Conservation (phyloP, 1,140 invertebrate genomes). For the Euglossa dilemma region DNA sequence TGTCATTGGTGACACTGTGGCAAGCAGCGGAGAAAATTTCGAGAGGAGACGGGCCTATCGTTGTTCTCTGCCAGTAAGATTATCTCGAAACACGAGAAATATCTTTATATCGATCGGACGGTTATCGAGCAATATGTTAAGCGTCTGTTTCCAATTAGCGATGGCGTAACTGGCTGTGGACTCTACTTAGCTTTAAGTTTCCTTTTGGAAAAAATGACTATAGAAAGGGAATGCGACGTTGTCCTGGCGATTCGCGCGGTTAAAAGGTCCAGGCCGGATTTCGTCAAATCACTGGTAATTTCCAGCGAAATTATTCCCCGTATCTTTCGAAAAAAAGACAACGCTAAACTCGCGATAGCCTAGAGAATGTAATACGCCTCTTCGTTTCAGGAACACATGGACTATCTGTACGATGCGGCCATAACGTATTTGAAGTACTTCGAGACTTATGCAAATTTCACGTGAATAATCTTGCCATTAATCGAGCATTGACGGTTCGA, state of each 20-base stretch:
- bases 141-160: constrained; percentile 41
- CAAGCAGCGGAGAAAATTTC: constrained; percentile 63
- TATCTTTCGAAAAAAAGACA: not conserved
- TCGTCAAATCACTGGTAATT: constrained; percentile 65
- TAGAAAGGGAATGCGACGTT: constrained; percentile 70
- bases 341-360: not conserved
- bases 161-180: constrained; percentile 66
- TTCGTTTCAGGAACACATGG: constrained; percentile 70
- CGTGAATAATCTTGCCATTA: constrained; percentile 28
- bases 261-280: constrained; percentile 61
- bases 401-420: constrained; percentile 72
- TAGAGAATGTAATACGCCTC: not conserved
- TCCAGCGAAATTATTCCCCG: not conserved
- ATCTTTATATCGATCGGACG: not conserved
- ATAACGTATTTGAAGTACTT: constrained; percentile 70
- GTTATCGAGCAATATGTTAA: not conserved
- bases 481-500: not conserved
- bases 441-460: constrained; percentile 73
- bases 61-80: constrained; percentile 68
- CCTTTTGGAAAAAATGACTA: constrained; percentile 64
- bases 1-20: constrained; percentile 63
- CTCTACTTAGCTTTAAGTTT: constrained; percentile 68
- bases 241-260: constrained; percentile 61
- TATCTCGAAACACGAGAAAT: not conserved
- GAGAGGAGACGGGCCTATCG: constrained; percentile 55